A percentile compares a stretch with the other conserved stretches of the same genome.
Conservation (phyloP, 2,797 vertebrate species). For the Vultur gryphus region DNA sequence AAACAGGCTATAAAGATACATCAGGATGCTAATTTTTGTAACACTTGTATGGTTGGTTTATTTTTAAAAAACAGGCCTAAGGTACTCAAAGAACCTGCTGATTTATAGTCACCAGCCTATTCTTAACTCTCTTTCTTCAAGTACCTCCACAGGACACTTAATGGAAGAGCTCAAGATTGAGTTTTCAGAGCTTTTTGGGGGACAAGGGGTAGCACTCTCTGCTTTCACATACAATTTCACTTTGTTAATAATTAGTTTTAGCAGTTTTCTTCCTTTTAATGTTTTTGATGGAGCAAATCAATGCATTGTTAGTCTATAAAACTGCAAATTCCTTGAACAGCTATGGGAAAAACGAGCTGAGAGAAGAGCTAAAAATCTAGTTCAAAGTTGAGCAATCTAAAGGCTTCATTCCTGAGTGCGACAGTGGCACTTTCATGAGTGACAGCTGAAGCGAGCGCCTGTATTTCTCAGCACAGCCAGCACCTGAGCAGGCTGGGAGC, state of each 20-base stretch:
- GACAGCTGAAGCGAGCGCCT: accelerated
- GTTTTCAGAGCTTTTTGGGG: not conserved
- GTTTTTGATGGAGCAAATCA: not conserved
- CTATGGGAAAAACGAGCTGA: not conserved
- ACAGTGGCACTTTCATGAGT: accelerated
- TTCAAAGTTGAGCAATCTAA: not conserved
- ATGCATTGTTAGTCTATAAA: not conserved
- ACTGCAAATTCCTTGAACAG: not conserved
- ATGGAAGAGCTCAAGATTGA: not conserved
- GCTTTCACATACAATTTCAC: not conserved
- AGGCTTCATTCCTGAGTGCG: not conserved
- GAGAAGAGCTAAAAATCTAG: not conserved
- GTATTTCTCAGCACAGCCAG: not conserved
- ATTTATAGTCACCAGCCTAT: not conserved
- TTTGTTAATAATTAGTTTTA: not conserved
- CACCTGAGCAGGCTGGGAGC: not conserved
- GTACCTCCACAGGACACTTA: not conserved
- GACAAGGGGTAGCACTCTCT: not conserved
- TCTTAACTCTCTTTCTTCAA: not conserved
- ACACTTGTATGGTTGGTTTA: not conserved
- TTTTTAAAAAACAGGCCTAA: not conserved
- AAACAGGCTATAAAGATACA: not conserved
- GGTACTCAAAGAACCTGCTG: not conserved
- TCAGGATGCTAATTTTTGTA: not conserved
- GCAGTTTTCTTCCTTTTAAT: not conserved